These are phyloP conservation scores for Lithophane semibrunnea DNA, from an alignment of 2,888 invertebrate genomes.

Conservation along the genomic window DNA sequence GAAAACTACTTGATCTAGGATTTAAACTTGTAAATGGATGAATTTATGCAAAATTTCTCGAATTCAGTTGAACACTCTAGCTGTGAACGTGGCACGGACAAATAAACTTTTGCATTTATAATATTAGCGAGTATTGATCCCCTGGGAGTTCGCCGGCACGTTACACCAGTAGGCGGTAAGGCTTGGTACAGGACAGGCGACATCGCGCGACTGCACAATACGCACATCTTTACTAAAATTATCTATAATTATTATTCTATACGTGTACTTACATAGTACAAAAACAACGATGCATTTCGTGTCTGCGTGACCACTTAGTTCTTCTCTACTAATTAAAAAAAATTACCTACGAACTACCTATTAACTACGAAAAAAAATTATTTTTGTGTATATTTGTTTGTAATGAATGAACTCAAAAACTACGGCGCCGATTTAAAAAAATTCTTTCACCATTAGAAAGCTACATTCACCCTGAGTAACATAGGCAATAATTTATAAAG, in stretches of 20 bases:
- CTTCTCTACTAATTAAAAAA: too few relatives aligned
- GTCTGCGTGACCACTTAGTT: background rate
- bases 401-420: too few relatives aligned
- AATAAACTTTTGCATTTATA: constrained; percentile 41
- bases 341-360: too few relatives aligned
- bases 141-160: background rate
- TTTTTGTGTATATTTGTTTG: too few relatives aligned
- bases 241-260: background rate
- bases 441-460: too few relatives aligned
- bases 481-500: too few relatives aligned
- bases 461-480: too few relatives aligned
- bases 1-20: constrained; percentile 17
- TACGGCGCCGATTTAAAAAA: too few relatives aligned
- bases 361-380: too few relatives aligned
- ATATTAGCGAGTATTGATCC: constrained; percentile 41
- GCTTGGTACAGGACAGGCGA: background rate
- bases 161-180: background rate
- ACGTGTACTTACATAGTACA: background rate
- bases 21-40: constrained; percentile 21
- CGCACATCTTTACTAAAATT: background rate
- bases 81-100: constrained; percentile 3
- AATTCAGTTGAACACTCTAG: constrained; percentile 8
- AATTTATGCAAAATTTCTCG: constrained; percentile 39
- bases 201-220: background rate
- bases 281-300: background rate